Percentiles rank a stretch among this genome's conserved stretches.
These are phyloP conservation scores for Glaucopsyche alexis DNA, from an alignment of 2,888 invertebrate genomes.

Conservation along the genomic window DNA sequence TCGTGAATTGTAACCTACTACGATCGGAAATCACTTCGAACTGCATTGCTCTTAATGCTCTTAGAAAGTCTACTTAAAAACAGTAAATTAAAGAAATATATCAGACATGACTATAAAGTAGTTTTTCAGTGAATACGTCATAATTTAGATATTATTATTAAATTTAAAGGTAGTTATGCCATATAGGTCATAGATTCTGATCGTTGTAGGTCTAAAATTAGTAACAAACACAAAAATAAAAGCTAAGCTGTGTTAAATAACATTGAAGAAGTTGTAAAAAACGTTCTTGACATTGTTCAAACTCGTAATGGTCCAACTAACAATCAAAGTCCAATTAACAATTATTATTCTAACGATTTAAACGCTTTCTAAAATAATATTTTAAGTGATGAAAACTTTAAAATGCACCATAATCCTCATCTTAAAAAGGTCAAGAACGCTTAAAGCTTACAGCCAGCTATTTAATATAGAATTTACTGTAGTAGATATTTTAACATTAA, in stretches of 20 bases:
- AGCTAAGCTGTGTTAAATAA: slow-evolving; percentile 7
- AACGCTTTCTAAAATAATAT: not conserved
- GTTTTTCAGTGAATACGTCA: too few relatives aligned
- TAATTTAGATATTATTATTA: too few relatives aligned
- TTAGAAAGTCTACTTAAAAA: not conserved
- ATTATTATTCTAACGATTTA: not conserved
- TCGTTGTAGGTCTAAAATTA: not conserved
- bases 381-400: not conserved
- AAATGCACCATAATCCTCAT: not conserved
- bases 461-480: not conserved
- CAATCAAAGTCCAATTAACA: not conserved
- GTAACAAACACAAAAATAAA: not conserved
- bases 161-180: too few relatives aligned
- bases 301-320: not conserved
- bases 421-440: slow-evolving; percentile 2
- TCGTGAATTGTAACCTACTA: not conserved
- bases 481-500: not conserved
- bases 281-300: not conserved
- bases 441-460: slow-evolving; percentile 1
- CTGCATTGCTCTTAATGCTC: not conserved
- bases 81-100: too few relatives aligned
- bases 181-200: not conserved
- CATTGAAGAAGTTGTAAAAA: not conserved
- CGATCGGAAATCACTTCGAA: not conserved
- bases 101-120: too few relatives aligned